Base-by-base conservation (phyloP, 2,888 invertebrate species). In the Drosophila helvetica region DNA sequence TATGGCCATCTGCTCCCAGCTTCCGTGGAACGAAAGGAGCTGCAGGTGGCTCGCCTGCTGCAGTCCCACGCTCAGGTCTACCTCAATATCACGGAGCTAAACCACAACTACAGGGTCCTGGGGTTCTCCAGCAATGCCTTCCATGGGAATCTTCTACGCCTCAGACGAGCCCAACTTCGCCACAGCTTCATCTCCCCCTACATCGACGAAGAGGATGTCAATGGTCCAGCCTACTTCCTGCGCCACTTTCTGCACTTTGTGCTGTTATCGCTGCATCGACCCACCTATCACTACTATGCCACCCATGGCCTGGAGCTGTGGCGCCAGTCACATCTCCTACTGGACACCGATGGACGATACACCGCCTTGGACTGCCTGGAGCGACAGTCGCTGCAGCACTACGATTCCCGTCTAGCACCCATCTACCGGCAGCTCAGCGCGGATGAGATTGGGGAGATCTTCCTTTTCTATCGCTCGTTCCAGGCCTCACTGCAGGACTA, bases 281-380 rank as follows among this genome's bases (percentile, higher is more conserved):
- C 91, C 4, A 84, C 90, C 7, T 87, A 88, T 10, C 91, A 91
- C 25, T 91, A 91, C 45, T 91, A 90, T 67, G 89, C 91, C 57
- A 90, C 90, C 0, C 86, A 89, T 57, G 90, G 86, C 2, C 66
- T 88, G 45, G 78, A 90, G 33, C 73, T 91, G 67, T 91, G 91
- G 91, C 67, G 77, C 2, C 76, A 80, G 18, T 90, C 91, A 0
- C 57, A 77, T 0, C 19, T 91, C 3, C 75, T 91, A 1, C 63
- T 80, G 59, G 81, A 77, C 58, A 82, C 90, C 1, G 91, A 91
- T 72, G 91, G 90, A 18, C 79, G 78, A n/a, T 91, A 90, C 38
- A 80, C 90, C 0, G 90, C 91, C 2, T 17, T 90, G 56, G 90
- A 91, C 54, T 91, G 91, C 22, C 69, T 91, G 53, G 83, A 80